phyloP scores from a whole-genome alignment of 2,113 vertebrate genomes.

The Forbesichthys papilliferus region DNA sequence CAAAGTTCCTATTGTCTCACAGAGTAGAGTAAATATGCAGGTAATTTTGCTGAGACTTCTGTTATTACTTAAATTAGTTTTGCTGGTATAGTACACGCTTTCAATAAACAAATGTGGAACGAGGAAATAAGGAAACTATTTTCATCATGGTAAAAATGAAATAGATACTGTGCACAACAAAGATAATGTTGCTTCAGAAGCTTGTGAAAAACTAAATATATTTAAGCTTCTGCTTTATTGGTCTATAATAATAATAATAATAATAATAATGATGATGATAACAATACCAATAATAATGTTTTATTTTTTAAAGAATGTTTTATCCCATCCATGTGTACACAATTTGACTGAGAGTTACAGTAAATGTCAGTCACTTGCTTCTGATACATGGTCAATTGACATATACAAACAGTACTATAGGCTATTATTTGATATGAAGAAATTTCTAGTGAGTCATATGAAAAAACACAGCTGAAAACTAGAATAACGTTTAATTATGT shows the following conservation, averaged over 20 bases:
- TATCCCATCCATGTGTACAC: no score
- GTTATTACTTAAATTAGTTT: slow-evolving; percentile 38
- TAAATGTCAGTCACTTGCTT: no score
- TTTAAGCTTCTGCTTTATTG: slow-evolving; percentile 3
- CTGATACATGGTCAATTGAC: no score
- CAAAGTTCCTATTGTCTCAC: background rate
- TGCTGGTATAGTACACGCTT: slow-evolving; percentile 9
- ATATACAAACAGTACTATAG: no score
- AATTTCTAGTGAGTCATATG: no score
- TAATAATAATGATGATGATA: background rate
- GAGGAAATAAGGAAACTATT: background rate
- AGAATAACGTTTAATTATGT: no score
- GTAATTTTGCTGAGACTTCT: slow-evolving; percentile 1
- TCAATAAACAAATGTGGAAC: slow-evolving; percentile 4
- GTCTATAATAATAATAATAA: background rate
- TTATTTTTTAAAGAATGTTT: background rate
- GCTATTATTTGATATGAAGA: no score
- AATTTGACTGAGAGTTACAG: no score
- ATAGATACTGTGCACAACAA: background rate
- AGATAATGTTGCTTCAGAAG: slow-evolving; percentile 7
- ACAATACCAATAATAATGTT: background rate
- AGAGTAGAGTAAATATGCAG: background rate
- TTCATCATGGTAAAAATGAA: slow-evolving; percentile 5
- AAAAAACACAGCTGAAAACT: no score
- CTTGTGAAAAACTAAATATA: background rate